These are phyloP conservation scores for Papilio gigon DNA, from an alignment of 2,888 invertebrate species.

Conservation along the genomic window DNA sequence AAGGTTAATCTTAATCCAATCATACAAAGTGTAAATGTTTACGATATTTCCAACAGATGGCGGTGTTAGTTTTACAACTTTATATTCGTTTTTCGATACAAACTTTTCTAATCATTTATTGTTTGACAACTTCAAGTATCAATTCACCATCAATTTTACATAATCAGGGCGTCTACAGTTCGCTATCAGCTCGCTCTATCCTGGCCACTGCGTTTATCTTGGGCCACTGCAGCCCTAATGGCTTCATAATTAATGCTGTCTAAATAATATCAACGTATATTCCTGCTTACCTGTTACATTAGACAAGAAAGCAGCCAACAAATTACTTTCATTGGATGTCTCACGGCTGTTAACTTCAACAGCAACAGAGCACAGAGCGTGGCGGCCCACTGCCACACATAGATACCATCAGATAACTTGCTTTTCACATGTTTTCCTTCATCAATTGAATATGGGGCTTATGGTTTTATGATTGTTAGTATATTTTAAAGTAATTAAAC, in stretches of 20 bases:
- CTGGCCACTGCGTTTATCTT: too few relatives aligned
- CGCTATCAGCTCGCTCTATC: too few relatives aligned
- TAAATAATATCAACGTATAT: slow-evolving; percentile 7
- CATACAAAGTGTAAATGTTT: too few relatives aligned
- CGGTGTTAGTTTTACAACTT: too few relatives aligned
- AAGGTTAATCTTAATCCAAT: too few relatives aligned
- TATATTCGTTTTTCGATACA: too few relatives aligned
- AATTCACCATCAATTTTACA: too few relatives aligned
- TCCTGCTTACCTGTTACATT: slow-evolving; percentile 21
- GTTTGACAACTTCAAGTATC: too few relatives aligned
- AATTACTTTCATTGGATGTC: slow-evolving; percentile 41
- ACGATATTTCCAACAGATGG: too few relatives aligned
- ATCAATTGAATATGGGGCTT: slow-evolving; percentile 19
- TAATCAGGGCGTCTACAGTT: too few relatives aligned
- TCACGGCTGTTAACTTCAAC: slow-evolving; percentile 39
- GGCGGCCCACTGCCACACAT: slow-evolving; percentile 41
- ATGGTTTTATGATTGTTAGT: neutral
- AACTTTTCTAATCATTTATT: too few relatives aligned
- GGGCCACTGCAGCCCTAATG: too few relatives aligned
- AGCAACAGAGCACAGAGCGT: slow-evolving; percentile 24
- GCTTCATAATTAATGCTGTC: neutral
- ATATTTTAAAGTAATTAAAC: neutral
- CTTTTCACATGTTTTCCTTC: slow-evolving; percentile 30
- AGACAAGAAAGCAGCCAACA: slow-evolving; percentile 34
- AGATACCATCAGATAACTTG: slow-evolving; percentile 38